phyloP scores from a whole-genome alignment of 1,140 invertebrate species.

The Idris sp. region DNA sequence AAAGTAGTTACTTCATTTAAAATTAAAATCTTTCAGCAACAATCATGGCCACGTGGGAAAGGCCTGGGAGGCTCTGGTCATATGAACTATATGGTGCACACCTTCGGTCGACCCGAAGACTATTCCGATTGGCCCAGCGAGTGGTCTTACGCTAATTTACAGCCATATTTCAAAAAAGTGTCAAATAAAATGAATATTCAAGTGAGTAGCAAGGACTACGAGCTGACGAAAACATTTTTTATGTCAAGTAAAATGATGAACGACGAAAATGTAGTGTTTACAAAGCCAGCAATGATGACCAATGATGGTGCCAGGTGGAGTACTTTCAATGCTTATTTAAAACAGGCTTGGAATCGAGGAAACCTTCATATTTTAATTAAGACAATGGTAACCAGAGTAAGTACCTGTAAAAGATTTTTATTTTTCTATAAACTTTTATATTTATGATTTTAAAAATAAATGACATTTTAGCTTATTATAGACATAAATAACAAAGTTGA shows the following conservation, averaged over 20 bases:
- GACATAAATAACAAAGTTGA: conserved; percentile 62
- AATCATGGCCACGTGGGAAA: conserved; percentile 83
- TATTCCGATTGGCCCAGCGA: conserved; percentile 81
- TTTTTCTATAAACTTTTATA: too few species aligned
- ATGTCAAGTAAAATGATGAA: conserved; percentile 65
- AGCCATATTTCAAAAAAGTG: conserved; percentile 79
- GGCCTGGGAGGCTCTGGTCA: conserved; percentile 85
- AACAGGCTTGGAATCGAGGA: conserved; percentile 80
- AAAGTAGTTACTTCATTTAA: neutral
- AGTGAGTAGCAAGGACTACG: conserved; percentile 62
- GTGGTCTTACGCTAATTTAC: conserved; percentile 80
- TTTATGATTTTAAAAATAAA: too few species aligned
- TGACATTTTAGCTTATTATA: conserved; percentile 65
- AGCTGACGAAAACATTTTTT: conserved; percentile 70
- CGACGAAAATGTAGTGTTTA: conserved; percentile 72
- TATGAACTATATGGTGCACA: conserved; percentile 84
- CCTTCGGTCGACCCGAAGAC: conserved; percentile 81
- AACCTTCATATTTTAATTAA: conserved; percentile 86
- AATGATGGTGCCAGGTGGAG: conserved; percentile 84
- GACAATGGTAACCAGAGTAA: conserved; percentile 81
- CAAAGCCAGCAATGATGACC: conserved; percentile 80
- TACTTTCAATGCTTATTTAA: conserved; percentile 83
- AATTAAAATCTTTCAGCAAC: conserved; percentile 70
- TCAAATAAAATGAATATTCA: conserved; percentile 75
- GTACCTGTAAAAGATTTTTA: too few species aligned